Conservation (phyloP, 2,888 invertebrate genomes). For the Empis stercorea region DNA sequence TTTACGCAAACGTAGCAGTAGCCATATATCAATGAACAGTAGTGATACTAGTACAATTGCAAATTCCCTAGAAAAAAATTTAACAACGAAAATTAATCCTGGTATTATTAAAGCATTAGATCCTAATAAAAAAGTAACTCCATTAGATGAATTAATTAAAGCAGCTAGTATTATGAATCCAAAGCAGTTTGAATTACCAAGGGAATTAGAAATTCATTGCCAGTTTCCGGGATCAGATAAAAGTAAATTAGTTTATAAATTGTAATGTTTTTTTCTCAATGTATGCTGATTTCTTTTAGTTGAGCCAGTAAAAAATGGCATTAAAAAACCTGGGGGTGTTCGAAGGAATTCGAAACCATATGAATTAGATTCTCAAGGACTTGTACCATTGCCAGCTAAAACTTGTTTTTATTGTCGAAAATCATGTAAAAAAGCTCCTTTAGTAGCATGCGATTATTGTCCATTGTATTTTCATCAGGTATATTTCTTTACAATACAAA, state of each 20-base stretch:
- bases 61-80: constrained; percentile 18
- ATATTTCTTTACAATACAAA: background rate
- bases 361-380: constrained; percentile 42
- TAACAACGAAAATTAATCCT: constrained; percentile 23
- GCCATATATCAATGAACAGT: constrained; percentile 23
- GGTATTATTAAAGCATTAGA: constrained; percentile 30
- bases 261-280: constrained; percentile 6
- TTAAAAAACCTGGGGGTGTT: constrained; percentile 21
- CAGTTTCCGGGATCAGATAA: constrained; percentile 74
- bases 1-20: constrained; percentile 32
- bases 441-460: constrained; percentile 91
- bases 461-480: constrained; percentile 71
- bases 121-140: constrained; percentile 39
- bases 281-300: constrained; percentile 13
- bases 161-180: constrained; percentile 81
- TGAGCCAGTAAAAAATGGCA: constrained; percentile 25
- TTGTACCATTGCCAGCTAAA: constrained; percentile 71
- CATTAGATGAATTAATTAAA: constrained; percentile 65
- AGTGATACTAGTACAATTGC: constrained; percentile 24
- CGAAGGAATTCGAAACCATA: constrained; percentile 35
- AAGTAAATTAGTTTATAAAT: constrained; percentile 40
- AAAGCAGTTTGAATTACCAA: constrained; percentile 75
- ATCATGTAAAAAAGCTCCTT: constrained; percentile 70
- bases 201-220: constrained; percentile 61
- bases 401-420: constrained; percentile 74